Evolutionary conservation across 2,113 vertebrate species (phyloP).

Genomic region (Ceyx melanurus): DNA sequence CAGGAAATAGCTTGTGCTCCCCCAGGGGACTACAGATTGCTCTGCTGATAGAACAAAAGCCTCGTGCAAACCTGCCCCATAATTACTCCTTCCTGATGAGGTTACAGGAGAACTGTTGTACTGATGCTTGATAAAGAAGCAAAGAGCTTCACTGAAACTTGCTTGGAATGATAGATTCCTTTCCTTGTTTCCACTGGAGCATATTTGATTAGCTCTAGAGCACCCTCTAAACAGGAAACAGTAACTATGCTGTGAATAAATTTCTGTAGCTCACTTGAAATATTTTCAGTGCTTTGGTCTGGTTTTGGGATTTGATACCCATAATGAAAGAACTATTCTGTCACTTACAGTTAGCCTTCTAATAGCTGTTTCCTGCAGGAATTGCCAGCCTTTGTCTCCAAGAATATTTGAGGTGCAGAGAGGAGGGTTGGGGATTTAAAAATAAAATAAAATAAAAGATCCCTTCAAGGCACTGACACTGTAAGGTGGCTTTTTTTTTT

Average conservation of each 20-base stretch:
- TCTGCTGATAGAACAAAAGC: not conserved
- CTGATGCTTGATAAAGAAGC: not conserved
- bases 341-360: not conserved
- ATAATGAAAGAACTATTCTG: not conserved
- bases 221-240: not conserved
- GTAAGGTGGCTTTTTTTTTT: not conserved
- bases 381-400: not conserved
- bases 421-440: not conserved
- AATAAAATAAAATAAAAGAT: not conserved
- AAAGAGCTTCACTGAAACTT: not conserved
- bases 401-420: not conserved
- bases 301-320: not conserved
- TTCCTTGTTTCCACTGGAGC: not conserved
- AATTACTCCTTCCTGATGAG: not conserved
- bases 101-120: not conserved
- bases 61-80: not conserved
- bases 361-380: not conserved
- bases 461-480: not conserved
- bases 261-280: not conserved
- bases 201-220: not conserved
- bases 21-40: not conserved
- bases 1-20: not conserved
- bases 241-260: not conserved
- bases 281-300: not conserved
- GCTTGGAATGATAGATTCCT: not conserved